Base-by-base conservation (phyloP, 1,140 invertebrate genomes). In the Ephestia elutella region DNA sequence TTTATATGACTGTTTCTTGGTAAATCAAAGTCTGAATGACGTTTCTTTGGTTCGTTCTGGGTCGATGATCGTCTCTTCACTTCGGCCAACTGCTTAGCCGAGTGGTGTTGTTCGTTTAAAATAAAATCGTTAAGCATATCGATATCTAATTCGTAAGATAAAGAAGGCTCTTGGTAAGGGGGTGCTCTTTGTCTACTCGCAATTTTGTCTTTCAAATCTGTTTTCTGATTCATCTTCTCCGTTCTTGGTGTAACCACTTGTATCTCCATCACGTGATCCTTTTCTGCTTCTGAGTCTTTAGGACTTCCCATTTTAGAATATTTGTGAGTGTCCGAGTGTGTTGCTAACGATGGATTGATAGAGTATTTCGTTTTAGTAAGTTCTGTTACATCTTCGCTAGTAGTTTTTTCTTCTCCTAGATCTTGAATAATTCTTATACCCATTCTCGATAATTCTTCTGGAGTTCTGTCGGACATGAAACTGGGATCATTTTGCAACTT, bases 1-100 rank as follows among this genome's bases (percentile, higher is more conserved):
- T 90, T 89, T 58, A 92, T 92, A 55, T 90, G 89, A 55, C 88
- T 88, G 73, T 89, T 90, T 63, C 87, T 76, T 44, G 88, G 89
- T 59, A 90, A 59, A 68, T 89, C 86, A 63, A 79, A 89, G 59
- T 90, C 89, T 51, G 87, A 87, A 66, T 89, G 87, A 55, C 86
- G 75, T 82, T 89, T 90, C 76, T 82, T 82, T 83, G 85, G 78
- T 71, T 86, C 83, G 62, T 13, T 70, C 66, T 67, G 70, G 66
- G 63, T 85, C 65, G 64, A 60, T 72, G 71, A 72, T 70, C 68
- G 74, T 86, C 75, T 80, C 21, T 77, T 79, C 20, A 65, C 65
- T 13, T 88, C 86, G 17, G 62, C 68, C 54, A 75, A 73, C 44
- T 90, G 86, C 63, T 80, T 85, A 5, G 81, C 82, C 7, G 86